Evolutionary conservation across 2,888 invertebrate species (phyloP).

Genomic region (Glaucopsyche alexis): DNA sequence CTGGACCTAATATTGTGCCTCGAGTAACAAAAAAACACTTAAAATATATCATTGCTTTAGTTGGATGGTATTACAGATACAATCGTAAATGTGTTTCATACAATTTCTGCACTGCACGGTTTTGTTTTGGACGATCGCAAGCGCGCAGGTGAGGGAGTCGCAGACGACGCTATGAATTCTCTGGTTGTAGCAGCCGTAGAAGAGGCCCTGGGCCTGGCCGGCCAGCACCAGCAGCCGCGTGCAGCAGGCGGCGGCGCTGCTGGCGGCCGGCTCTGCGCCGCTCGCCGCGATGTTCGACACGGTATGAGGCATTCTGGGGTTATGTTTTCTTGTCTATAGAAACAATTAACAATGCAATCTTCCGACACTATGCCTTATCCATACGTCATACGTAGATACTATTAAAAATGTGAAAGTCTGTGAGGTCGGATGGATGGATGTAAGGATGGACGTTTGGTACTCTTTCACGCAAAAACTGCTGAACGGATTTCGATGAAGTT

Average conservation of each 20-base stretch:
- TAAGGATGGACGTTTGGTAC: too few relatives aligned
- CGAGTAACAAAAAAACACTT: background rate
- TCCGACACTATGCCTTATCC: too few relatives aligned
- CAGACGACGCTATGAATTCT: background rate
- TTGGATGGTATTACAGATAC: background rate
- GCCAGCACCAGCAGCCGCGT: background rate
- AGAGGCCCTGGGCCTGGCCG: background rate
- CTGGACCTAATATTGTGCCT: background rate
- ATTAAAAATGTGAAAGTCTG: too few relatives aligned
- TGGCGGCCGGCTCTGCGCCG: background rate
- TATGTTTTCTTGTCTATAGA: background rate
- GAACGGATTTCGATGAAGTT: too few relatives aligned
- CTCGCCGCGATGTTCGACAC: background rate
- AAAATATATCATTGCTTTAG: background rate
- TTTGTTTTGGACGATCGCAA: background rate
- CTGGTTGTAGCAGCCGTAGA: conserved; percentile 18
- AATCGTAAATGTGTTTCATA: background rate
- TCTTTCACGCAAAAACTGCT: too few relatives aligned
- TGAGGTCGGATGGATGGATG: too few relatives aligned
- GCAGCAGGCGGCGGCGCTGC: background rate
- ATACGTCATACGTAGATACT: too few relatives aligned
- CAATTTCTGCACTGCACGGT: background rate
- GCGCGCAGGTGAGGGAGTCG: background rate
- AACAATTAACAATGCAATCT: background rate
- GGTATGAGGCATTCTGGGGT: background rate